Conservation (phyloP, 2,888 invertebrate genomes). For the Troglohyphantes excavatus region DNA sequence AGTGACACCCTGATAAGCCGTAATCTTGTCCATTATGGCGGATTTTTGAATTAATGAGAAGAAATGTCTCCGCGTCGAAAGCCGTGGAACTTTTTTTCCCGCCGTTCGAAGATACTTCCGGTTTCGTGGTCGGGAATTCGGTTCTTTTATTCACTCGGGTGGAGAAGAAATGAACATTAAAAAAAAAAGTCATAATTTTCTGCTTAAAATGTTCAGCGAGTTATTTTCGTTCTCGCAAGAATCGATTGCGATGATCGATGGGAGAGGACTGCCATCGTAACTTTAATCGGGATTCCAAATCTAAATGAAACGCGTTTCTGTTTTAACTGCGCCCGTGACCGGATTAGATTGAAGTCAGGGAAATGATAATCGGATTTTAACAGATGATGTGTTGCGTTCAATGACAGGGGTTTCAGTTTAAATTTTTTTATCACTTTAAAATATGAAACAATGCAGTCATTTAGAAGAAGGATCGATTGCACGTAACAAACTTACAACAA, state of each 20-base stretch:
- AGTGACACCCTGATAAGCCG: slow-evolving; percentile 38
- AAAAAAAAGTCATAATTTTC: neutral
- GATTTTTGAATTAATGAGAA: slow-evolving; percentile 67
- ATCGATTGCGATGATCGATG: slow-evolving; percentile 58
- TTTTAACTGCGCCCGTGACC: slow-evolving; percentile 23
- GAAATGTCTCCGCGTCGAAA: slow-evolving; percentile 46
- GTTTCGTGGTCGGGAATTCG: slow-evolving; percentile 29
- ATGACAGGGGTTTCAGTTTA: too few species aligned
- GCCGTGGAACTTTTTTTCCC: neutral
- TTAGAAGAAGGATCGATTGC: too few species aligned
- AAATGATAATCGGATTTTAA: too few species aligned
- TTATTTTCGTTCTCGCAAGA: slow-evolving; percentile 8
- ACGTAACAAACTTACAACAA: too few species aligned
- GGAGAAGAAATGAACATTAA: neutral
- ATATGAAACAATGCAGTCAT: too few species aligned
- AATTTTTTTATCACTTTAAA: too few species aligned
- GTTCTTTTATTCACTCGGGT: too few species aligned
- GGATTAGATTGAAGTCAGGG: neutral
- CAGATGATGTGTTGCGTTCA: too few species aligned
- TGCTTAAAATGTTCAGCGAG: neutral
- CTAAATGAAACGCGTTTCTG: slow-evolving; percentile 47
- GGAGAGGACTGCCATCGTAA: neutral
- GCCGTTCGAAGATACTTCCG: slow-evolving; percentile 2
- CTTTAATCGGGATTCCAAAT: neutral
- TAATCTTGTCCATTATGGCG: slow-evolving; percentile 64